These are phyloP conservation scores for Baccha elongata DNA, from an alignment of 2,888 invertebrate species.

Conservation along the genomic window DNA sequence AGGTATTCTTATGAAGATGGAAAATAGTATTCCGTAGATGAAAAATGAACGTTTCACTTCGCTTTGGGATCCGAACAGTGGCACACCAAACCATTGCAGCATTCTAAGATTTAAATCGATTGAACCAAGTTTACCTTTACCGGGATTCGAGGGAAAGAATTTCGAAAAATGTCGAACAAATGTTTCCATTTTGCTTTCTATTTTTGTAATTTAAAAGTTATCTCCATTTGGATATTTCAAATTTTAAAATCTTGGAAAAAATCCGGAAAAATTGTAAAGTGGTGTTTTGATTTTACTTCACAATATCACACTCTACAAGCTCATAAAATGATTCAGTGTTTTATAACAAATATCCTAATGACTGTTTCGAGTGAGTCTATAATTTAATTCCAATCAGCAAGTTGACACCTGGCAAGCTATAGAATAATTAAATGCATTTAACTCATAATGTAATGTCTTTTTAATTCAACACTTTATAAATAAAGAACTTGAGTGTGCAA, in stretches of 20 bases:
- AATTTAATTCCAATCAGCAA: slow-evolving; percentile 15
- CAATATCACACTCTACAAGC: no score
- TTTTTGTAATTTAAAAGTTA: no score
- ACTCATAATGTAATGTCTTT: not conserved
- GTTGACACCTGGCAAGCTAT: not conserved
- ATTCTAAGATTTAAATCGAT: slow-evolving; percentile 77
- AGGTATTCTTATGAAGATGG: slow-evolving; percentile 46
- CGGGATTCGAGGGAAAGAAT: slow-evolving; percentile 74
- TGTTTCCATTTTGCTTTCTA: slow-evolving; percentile 28
- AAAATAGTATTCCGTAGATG: slow-evolving; percentile 60
- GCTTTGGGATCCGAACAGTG: slow-evolving; percentile 74
- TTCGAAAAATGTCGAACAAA: not conserved
- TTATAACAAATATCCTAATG: not conserved
- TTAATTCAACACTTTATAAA: not conserved
- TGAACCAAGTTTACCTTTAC: slow-evolving; percentile 76
- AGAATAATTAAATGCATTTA: not conserved
- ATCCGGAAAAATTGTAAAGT: no score
- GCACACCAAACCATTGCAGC: slow-evolving; percentile 76
- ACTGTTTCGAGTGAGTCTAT: not conserved
- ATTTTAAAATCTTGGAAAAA: no score
- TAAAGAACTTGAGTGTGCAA: no score
- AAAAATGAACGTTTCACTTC: slow-evolving; percentile 68
- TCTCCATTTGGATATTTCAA: no score
- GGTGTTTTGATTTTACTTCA: no score
- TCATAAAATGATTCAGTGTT: not conserved